Base-by-base conservation (phyloP, 2,113 vertebrate genomes). In the Pachypanchax playfairii region DNA sequence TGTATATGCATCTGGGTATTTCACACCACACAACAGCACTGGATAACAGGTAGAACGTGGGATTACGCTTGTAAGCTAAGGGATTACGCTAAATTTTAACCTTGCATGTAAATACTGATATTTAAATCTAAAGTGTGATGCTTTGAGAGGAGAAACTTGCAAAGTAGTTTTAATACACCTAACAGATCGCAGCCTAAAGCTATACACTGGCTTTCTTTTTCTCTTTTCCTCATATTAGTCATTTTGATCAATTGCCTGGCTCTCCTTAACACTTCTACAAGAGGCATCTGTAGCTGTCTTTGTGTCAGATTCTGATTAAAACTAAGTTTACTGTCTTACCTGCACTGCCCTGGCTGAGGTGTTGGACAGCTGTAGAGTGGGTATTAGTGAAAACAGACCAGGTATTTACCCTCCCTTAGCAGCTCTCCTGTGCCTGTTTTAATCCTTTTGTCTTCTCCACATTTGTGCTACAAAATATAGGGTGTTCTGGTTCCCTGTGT, bases 251-350 rank as follows among this genome's bases (percentile, higher is more conserved):
- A 35, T 10, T n/a, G 25, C 36, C 61, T 54, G 61, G 5, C 65
- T 35, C 42, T 6, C 58, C 20, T 49, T 53, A 65, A 62, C 55
- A 71, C 58, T 43, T 62, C 41, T 38, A 66, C 36, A 9, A 43
- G 15, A 52, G 74, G 65, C 78, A 84, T 63, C 67, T 87, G 80
- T 70, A 48, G n/a, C 41, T 57, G 44, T n/a, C 70, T 65, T 43
- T 42, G 41, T 47, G 53, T 46, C 64, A 59, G 60, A 77, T 35
- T 71, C 44, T 14, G 54, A 46, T 64, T 70, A 49, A 75, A 69
- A 65, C 52, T 48, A 46, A 31, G 56, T 76, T 80, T 33, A 18
- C 50, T 52, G 10, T 81, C 80, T 67, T 51, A 60, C 67, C 59
- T 26, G 31, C 53, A 62, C 35, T 14, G 47, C 26, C 42, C 29